Base-by-base conservation (phyloP, 2,888 invertebrate genomes). In the Girardia tigrina region DNA sequence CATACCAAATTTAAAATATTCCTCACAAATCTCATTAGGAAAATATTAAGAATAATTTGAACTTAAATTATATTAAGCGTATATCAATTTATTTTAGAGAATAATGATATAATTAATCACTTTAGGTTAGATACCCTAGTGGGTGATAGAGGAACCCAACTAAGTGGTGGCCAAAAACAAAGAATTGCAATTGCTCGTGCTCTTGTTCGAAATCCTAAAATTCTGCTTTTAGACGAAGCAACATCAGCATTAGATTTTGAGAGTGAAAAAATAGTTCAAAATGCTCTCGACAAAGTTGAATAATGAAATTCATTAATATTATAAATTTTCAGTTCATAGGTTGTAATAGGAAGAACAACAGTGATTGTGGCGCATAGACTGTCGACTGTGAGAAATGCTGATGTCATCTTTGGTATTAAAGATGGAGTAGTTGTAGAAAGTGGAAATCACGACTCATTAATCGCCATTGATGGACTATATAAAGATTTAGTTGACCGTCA, bases 151-250 rank as follows among this genome's bases (percentile, higher is more conserved):
- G 85, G 85, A 12, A 82, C 82, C 23, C 85, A 85, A 79, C 79
- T 86, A 20, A 83, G 83, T 77, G 85, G 85, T 4, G 85, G 85
- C 42, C 85, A 85, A 78, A 84, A 84, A 75, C 82, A 82, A 77
- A 77, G 82, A 26, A 80, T 82, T 4, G 91, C 91, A 16, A 91
- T 92, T 77, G 91, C 91, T 0, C 85, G 91, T 72, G 91, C 91
- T 0, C 82, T 92, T 75, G 88, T 91, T 0, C 78, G 84, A 72
- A 86, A 87, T 80, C 88, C 88, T 0, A 84, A 84, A 79, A 83
- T 88, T 70, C 81, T 88, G 20, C 82, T 88, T 14, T 81, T 88
- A 70, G 88, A 84, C 77, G 84, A 84, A 78, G 84, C 84, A 1
- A 84, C 84, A 1, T 84, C 83, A 26, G 84, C 84, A 23, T 78